phyloP scores from a whole-genome alignment of 2,113 vertebrate genomes.

The Syrrhaptes paradoxus region DNA sequence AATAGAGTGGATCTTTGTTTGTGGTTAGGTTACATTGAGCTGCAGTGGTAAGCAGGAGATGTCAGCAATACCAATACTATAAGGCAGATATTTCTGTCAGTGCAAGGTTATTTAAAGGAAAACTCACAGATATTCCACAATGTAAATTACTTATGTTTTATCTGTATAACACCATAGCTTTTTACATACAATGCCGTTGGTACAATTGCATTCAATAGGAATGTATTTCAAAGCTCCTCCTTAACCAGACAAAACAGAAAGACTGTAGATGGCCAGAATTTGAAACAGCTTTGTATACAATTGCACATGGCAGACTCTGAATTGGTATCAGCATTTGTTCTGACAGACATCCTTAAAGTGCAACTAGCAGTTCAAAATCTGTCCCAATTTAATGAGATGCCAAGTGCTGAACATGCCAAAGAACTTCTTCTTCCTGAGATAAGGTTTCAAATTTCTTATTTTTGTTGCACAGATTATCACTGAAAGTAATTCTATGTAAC shows the following conservation, averaged over 20 bases:
- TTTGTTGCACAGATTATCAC: neutral
- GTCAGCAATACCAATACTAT: neutral
- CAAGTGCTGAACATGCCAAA: neutral
- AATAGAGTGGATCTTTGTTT: neutral
- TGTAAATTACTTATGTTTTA: neutral
- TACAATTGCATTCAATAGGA: neutral
- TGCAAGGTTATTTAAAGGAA: neutral
- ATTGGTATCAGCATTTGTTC: neutral
- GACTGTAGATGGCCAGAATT: neutral
- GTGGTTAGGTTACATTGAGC: neutral
- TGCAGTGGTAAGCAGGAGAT: neutral
- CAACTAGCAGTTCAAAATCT: neutral
- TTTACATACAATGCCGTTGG: neutral
- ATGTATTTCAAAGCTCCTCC: neutral
- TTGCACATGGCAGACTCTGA: neutral
- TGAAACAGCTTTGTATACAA: neutral
- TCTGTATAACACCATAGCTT: neutral
- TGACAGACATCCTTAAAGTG: conserved; percentile 7
- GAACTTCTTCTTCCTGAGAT: neutral
- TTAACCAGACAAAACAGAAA: neutral
- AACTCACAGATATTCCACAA: neutral
- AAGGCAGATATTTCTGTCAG: neutral
- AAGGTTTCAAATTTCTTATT: neutral
- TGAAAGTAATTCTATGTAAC: neutral
- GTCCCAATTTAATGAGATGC: neutral